Conservation (phyloP, 2,888 invertebrate species). For the Diplolepis rosae region DNA sequence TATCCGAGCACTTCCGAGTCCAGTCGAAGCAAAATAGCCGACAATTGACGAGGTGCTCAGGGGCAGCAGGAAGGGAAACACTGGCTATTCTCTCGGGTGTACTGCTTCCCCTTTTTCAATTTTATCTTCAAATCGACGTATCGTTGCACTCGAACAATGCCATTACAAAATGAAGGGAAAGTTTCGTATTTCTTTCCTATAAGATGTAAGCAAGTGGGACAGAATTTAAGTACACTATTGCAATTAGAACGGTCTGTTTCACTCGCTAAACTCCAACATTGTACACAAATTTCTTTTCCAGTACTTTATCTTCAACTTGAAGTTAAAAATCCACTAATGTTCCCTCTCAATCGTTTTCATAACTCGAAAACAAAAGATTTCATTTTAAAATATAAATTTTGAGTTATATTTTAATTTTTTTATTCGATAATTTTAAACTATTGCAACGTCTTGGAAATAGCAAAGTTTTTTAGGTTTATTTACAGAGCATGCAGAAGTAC, state of each 20-base stretch:
- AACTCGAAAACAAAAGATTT: background rate
- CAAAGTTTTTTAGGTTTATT: too few species aligned
- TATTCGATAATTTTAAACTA: too few species aligned
- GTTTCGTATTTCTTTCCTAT: conserved; percentile 32
- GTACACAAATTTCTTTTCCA: background rate
- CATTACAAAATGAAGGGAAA: conserved; percentile 43
- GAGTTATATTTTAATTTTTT: too few species aligned
- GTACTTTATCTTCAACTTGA: background rate
- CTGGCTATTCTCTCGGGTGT: conserved; percentile 66
- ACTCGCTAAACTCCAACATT: conserved; percentile 17
- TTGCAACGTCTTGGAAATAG: too few species aligned
- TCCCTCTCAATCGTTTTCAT: background rate
- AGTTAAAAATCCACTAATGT: background rate
- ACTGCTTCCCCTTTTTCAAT: conserved; percentile 70
- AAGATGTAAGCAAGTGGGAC: conserved; percentile 15
- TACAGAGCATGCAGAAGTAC: too few species aligned
- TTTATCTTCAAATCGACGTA: conserved; percentile 62
- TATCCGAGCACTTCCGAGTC: conserved; percentile 47
- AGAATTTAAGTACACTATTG: conserved; percentile 32
- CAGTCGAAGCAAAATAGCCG: conserved; percentile 66
- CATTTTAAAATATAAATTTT: background rate
- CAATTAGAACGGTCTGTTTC: conserved; percentile 49
- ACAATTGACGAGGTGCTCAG: conserved; percentile 63
- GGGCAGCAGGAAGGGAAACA: conserved; percentile 53
- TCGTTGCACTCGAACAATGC: conserved; percentile 45